Evolutionary conservation across 2,113 vertebrate genomes (phyloP).

Genomic region (Hypanus sabinus): DNA sequence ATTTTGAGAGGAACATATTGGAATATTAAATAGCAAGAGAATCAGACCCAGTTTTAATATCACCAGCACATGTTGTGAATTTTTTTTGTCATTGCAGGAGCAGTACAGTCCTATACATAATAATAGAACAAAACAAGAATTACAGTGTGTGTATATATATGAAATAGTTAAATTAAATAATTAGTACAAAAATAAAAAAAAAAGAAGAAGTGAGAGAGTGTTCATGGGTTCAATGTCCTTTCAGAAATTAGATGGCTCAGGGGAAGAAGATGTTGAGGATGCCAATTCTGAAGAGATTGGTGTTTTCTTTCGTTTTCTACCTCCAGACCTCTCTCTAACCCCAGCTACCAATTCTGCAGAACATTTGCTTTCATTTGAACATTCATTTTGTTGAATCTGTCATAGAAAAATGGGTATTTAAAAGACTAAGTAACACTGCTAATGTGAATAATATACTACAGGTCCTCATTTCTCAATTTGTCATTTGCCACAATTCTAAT

Average conservation of each 20-base stretch:
- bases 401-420: neutral
- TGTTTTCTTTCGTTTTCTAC: neutral
- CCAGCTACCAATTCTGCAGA: neutral
- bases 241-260: too few species aligned
- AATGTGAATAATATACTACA: neutral
- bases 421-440: neutral
- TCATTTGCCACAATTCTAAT: too few species aligned
- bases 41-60: neutral
- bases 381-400: neutral
- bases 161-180: too few species aligned
- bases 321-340: neutral
- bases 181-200: too few species aligned
- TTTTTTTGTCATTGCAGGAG: too few species aligned
- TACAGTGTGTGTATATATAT: too few species aligned
- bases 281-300: neutral
- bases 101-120: too few species aligned
- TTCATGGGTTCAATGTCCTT: too few species aligned
- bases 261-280: too few species aligned
- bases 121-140: too few species aligned
- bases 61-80: too few species aligned
- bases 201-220: too few species aligned
- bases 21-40: neutral
- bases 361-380: neutral
- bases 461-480: neutral
- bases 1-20: neutral